Evolutionary conservation across 2,888 invertebrate genomes (phyloP).

Genomic region (Pandemis heparana): DNA sequence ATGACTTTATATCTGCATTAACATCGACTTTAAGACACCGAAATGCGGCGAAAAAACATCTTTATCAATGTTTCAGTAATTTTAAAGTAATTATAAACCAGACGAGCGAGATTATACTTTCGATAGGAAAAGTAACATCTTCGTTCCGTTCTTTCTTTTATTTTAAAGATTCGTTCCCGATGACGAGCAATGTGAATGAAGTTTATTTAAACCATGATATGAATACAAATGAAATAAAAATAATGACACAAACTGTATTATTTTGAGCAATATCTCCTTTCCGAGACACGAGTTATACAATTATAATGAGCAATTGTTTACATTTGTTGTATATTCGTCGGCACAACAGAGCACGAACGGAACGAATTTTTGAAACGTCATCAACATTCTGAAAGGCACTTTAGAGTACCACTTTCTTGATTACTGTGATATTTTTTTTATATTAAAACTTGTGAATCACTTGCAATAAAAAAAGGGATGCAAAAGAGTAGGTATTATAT

Average conservation of each 20-base stretch:
- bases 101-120: constrained; percentile 35
- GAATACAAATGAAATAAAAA: not conserved
- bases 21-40: constrained; percentile 2
- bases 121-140: constrained; percentile 41
- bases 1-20: constrained; percentile 6
- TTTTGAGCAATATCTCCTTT: not conserved
- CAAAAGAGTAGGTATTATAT: not conserved
- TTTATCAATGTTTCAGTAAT: constrained; percentile 33
- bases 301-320: not conserved
- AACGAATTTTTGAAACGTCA: constrained; percentile 39
- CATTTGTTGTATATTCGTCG: not conserved
- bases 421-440: not conserved
- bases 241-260: not conserved
- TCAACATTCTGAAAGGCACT: constrained; percentile 26
- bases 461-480: not conserved
- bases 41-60: constrained; percentile 20
- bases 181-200: not conserved
- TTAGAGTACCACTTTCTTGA: constrained; percentile 1
- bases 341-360: constrained; percentile 4
- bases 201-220: not conserved
- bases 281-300: not conserved
- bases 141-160: constrained; percentile 21
- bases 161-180: not conserved
- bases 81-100: constrained; percentile 36
- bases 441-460: not conserved